Conservation (phyloP, 2,888 invertebrate species). For the Hermodice carunculata region DNA sequence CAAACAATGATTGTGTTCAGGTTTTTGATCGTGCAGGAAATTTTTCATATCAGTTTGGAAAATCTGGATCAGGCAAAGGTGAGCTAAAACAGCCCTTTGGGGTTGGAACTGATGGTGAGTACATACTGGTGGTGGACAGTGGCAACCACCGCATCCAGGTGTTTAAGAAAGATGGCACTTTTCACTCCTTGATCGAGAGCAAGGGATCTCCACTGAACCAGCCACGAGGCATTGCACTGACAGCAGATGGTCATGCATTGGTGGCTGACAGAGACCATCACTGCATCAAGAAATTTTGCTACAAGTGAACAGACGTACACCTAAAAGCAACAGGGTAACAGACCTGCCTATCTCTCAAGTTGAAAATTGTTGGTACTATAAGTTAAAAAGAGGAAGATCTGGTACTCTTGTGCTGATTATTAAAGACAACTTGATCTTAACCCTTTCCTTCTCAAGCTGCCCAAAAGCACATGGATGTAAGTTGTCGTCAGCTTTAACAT, state of each 20-base stretch:
- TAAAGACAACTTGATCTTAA: too few species aligned
- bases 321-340: too few species aligned
- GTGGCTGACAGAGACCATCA: constrained; percentile 44
- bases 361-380: too few species aligned
- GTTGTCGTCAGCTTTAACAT: too few species aligned
- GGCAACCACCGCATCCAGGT: constrained; percentile 40
- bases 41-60: constrained; percentile 34
- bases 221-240: constrained; percentile 39
- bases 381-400: too few species aligned
- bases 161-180: constrained; percentile 35
- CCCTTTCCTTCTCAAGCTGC: too few species aligned
- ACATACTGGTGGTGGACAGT: constrained; percentile 40
- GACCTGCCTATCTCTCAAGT: too few species aligned
- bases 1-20: constrained; percentile 38
- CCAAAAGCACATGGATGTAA: too few species aligned
- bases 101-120: constrained; percentile 33
- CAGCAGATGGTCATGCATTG: constrained; percentile 34
- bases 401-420: too few species aligned
- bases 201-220: constrained; percentile 33
- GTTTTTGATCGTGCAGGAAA: constrained; percentile 34
- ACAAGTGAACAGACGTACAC: too few species aligned
- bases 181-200: constrained; percentile 42
- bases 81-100: constrained; percentile 42
- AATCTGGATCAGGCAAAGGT: constrained; percentile 34
- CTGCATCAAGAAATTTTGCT: constrained; percentile 40